Evolutionary conservation across 2,797 vertebrate species (phyloP).

Genomic region (Schizopygopsis pylzovi): DNA sequence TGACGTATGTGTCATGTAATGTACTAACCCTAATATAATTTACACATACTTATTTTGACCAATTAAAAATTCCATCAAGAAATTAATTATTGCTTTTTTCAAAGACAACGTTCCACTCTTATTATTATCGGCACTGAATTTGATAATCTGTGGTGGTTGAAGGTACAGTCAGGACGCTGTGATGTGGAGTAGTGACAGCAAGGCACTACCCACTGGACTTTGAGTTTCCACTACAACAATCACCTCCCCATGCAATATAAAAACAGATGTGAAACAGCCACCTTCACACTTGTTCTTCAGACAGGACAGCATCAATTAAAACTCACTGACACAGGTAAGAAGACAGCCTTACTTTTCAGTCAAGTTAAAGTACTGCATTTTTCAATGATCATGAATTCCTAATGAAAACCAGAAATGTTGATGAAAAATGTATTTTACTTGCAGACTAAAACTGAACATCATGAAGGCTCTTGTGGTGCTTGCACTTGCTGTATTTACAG

Average conservation of each 20-base stretch:
- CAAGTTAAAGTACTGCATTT: not conserved
- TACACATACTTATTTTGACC: not conserved
- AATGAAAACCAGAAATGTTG: not conserved
- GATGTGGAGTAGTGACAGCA: constrained; percentile 59
- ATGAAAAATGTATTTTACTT: not conserved
- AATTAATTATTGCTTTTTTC: not conserved
- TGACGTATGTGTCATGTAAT: not conserved
- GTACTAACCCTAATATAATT: not conserved
- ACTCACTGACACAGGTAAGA: constrained; percentile 27
- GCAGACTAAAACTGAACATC: constrained; percentile 16
- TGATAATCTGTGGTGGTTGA: constrained; percentile 10
- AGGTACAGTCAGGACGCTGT: constrained; percentile 26
- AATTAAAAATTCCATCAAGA: not conserved
- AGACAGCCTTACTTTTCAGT: not conserved
- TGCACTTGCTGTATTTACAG: constrained; percentile 54
- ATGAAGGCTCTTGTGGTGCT: constrained; percentile 55
- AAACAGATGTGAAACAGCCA: constrained; percentile 11
- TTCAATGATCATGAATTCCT: too few relatives aligned
- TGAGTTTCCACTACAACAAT: constrained; percentile 50
- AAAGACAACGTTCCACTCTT: constrained; percentile 3
- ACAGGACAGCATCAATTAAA: not conserved
- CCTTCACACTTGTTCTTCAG: not conserved
- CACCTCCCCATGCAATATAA: constrained; percentile 48
- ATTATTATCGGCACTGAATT: not conserved
- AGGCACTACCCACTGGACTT: constrained; percentile 60